These are phyloP conservation scores for Diachrysia chrysitis DNA, from an alignment of 2,888 invertebrate genomes.

Conservation along the genomic window DNA sequence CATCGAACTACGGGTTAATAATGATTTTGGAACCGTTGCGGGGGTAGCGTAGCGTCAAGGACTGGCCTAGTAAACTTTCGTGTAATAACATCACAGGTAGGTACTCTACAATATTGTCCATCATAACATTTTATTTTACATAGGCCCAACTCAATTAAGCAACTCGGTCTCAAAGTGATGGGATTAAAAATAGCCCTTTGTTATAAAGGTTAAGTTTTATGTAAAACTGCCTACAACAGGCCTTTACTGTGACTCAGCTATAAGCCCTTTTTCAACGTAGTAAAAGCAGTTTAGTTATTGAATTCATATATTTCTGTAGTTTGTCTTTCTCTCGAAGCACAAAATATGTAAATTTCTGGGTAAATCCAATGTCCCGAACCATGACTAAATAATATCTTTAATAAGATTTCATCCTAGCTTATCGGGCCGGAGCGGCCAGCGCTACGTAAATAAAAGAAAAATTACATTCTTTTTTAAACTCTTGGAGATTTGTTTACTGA, in stretches of 20 bases:
- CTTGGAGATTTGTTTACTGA: slow-evolving; percentile 34
- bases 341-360: slow-evolving; percentile 57
- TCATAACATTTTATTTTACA: slow-evolving; percentile 1
- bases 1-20: slow-evolving; percentile 35
- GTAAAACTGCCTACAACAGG: neutral
- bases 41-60: slow-evolving; percentile 36
- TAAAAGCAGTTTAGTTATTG: slow-evolving; percentile 35
- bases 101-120: slow-evolving; percentile 2
- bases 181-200: slow-evolving; percentile 3
- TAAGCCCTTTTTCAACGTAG: neutral
- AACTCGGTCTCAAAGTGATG: neutral
- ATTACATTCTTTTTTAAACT: slow-evolving; percentile 44
- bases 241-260: neutral
- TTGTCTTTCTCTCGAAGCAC: slow-evolving; percentile 26
- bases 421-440: slow-evolving; percentile 30
- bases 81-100: neutral
- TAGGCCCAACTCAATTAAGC: neutral
- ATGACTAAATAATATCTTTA: slow-evolving; percentile 55
- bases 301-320: slow-evolving; percentile 39
- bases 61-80: slow-evolving; percentile 17
- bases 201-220: neutral
- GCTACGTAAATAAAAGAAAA: slow-evolving; percentile 53
- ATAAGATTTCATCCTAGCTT: slow-evolving; percentile 52
- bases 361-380: slow-evolving; percentile 27
- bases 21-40: slow-evolving; percentile 31